A percentile compares a stretch with the other conserved stretches of the same genome.
phyloP scores from a whole-genome alignment of 1,140 invertebrate genomes.

The Wasmannia auropunctata region DNA sequence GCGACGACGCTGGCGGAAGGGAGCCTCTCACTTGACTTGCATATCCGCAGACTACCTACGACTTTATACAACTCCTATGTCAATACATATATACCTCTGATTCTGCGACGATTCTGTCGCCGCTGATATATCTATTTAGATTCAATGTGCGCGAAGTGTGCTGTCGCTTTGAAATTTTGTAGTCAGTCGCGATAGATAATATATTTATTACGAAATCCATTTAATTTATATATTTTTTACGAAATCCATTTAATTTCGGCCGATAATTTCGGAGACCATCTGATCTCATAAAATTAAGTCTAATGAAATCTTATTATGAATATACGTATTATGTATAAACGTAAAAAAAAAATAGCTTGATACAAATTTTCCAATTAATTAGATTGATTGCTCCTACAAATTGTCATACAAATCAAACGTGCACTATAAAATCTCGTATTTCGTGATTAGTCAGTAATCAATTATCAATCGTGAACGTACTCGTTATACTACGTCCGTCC shows the following conservation, averaged over 20 bases:
- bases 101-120: not conserved
- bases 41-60: slow-evolving; percentile 28
- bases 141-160: not conserved
- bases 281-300: not conserved
- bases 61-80: slow-evolving; percentile 12
- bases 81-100: slow-evolving; percentile 14
- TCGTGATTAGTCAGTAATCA: not conserved
- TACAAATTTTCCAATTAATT: not conserved
- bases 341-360: not conserved
- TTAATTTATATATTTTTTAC: not conserved
- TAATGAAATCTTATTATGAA: slow-evolving; percentile 8
- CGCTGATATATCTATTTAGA: not conserved
- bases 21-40: slow-evolving; percentile 25
- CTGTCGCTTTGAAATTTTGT: not conserved
- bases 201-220: not conserved
- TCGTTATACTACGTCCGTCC: not conserved
- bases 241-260: not conserved
- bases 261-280: not conserved
- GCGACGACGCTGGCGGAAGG: not conserved
- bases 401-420: not conserved
- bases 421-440: not conserved
- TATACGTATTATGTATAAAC: not conserved
- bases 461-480: slow-evolving; percentile 12
- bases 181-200: not conserved
- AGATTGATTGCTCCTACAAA: not conserved